Percentiles rank a stretch among this genome's conserved stretches.
phyloP scores from a whole-genome alignment of 1,140 invertebrate species.

The Luehdorfia chinensis region DNA sequence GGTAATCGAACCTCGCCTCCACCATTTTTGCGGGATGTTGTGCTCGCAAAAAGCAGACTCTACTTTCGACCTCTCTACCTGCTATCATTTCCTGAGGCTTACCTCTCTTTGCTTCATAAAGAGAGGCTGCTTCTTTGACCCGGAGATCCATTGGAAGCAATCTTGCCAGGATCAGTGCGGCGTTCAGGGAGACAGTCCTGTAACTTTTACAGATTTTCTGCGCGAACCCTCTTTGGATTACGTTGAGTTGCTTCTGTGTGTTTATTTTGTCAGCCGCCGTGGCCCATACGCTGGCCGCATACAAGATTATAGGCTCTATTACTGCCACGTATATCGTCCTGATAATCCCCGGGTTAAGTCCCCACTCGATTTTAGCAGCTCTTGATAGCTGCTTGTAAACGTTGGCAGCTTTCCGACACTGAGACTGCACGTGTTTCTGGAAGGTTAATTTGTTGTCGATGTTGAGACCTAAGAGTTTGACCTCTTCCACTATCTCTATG shows the following conservation, averaged over 20 bases:
- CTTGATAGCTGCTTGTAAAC: no score
- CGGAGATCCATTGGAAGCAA: constrained; percentile 17
- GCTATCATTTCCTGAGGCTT: background rate
- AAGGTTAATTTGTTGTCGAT: no score
- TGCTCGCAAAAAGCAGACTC: background rate
- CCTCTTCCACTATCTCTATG: no score
- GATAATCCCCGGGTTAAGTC: no score
- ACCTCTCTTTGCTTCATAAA: background rate
- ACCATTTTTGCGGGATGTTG: constrained; percentile 14
- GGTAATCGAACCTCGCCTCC: no score
- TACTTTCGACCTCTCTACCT: no score
- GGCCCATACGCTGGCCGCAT: constrained; percentile 22
- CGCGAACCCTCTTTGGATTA: constrained; percentile 8
- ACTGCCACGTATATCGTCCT: no score
- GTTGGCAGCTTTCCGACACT: background rate
- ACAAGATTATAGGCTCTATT: no score
- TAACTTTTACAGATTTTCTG: constrained; percentile 8
- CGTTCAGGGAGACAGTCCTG: constrained; percentile 16
- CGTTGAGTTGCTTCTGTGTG: background rate
- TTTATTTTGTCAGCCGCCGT: background rate
- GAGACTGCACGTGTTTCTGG: no score
- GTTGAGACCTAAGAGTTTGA: no score
- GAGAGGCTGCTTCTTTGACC: constrained; percentile 8
- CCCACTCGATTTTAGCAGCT: no score
- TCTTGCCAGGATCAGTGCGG: constrained; percentile 4